Evolutionary conservation across 2,888 invertebrate species (phyloP).

Genomic region (Poecilobothrus nobilitatus): DNA sequence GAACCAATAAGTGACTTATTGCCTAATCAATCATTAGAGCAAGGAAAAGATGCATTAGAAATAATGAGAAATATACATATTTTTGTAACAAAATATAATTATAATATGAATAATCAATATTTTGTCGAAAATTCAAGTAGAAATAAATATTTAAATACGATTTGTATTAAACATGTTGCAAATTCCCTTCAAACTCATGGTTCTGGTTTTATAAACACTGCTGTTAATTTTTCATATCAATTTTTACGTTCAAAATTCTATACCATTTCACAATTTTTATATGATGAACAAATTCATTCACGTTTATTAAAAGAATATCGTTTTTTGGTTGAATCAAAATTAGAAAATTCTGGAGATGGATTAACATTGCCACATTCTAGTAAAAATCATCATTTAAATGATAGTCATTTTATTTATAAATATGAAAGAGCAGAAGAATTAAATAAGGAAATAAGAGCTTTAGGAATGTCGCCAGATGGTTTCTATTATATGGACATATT

Average conservation of each 20-base stretch:
- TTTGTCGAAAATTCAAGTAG: conserved; percentile 87
- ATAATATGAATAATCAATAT: conserved; percentile 93
- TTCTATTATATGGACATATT: conserved; percentile 89
- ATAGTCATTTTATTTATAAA: conserved; percentile 26
- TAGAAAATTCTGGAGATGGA: conserved; percentile 24
- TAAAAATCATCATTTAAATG: not conserved
- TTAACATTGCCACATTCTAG: conserved; percentile 21
- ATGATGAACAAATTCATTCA: conserved; percentile 95
- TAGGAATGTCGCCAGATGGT: conserved; percentile 74
- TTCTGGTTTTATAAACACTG: conserved; percentile 91
- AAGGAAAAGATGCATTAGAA: conserved; percentile 92
- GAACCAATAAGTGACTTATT: conserved; percentile 83
- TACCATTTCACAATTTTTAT: conserved; percentile 93
- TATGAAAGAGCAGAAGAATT: conserved; percentile 91
- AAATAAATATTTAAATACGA: conserved; percentile 90
- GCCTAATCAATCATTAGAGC: conserved; percentile 93
- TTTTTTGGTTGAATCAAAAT: conserved; percentile 60
- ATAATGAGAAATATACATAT: conserved; percentile 94
- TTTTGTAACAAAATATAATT: conserved; percentile 87
- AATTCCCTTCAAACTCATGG: conserved; percentile 97
- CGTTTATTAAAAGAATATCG: conserved; percentile 81
- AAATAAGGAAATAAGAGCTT: conserved; percentile 78
- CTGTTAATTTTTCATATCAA: conserved; percentile 88
- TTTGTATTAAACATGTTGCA: conserved; percentile 89
- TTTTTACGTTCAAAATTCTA: conserved; percentile 88